phyloP scores from a whole-genome alignment of 2,888 invertebrate genomes.

The Andricus quercusramuli region DNA sequence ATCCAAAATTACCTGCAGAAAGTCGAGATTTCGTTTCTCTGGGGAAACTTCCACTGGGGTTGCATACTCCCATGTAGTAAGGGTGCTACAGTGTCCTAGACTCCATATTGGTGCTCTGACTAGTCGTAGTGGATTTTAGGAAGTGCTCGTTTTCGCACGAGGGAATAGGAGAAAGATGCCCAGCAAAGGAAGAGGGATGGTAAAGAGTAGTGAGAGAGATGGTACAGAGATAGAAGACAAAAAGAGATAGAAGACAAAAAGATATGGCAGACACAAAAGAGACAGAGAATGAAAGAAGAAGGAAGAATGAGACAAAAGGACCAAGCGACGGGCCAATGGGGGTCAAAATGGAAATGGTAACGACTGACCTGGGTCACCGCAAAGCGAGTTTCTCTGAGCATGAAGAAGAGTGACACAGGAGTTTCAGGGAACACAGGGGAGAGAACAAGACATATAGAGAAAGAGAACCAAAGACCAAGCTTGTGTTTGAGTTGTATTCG shows the following conservation, averaged over 20 bases:
- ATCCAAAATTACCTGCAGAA: conserved; percentile 68
- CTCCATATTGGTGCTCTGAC: neutral
- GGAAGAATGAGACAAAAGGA: conserved; percentile 9
- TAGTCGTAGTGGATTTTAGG: conserved; percentile 18
- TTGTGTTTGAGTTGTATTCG: conserved; percentile 37
- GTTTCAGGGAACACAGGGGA: conserved; percentile 32
- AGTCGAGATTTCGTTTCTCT: conserved; percentile 59
- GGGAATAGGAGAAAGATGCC: neutral
- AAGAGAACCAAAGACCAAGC: conserved; percentile 23
- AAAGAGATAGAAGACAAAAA: conserved; percentile 9
- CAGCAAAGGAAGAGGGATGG: neutral
- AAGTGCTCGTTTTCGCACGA: conserved; percentile 3
- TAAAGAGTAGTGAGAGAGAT: too few species aligned
- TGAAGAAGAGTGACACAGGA: conserved; percentile 25
- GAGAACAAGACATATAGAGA: conserved; percentile 41
- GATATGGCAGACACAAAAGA: neutral
- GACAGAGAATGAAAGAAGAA: conserved; percentile 39
- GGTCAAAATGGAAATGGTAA: conserved; percentile 44
- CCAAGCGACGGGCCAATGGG: neutral
- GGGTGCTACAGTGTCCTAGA: neutral
- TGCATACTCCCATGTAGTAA: neutral
- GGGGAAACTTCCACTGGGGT: neutral
- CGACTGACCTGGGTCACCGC: conserved; percentile 46
- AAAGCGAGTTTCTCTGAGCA: conserved; percentile 38
- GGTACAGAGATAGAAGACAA: neutral